Evolutionary conservation across 2,797 vertebrate genomes (phyloP), one percentile per base, ranked within the genome.

Genomic region (Arrhamphus sclerolepis): DNA sequence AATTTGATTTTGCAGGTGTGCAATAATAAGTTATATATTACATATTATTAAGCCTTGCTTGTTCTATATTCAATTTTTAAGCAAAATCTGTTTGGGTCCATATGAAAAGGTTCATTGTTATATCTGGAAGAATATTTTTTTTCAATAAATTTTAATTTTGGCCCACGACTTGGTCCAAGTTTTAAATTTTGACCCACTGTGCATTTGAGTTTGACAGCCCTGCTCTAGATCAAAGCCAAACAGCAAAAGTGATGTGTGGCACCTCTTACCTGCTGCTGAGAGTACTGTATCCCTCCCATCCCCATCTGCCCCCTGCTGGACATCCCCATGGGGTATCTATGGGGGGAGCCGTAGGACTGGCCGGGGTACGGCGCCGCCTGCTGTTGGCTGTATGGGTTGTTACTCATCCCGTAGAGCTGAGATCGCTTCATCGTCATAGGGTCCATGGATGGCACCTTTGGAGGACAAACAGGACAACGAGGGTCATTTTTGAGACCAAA

Each of bases 361-460:
- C 94, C 92, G 0, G 93, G 91, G 74, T 95, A 97, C 0, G 93
- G 89, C 66, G 92, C 93, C 73, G 93, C 94, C 84, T 94, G 95
- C 13, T 94, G 88, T 90, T 96, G 96, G 19, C 94, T 83, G 73
- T 96, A 97, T 5, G 94, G 93, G 81, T 87, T 95, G 87, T 84
- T 93, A 70, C 91, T 89, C 92, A 96, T 93, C 50, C 89, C 91
- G 1, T 96, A 98, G 58, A 97, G 75, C 89, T 96, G 95, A 20
- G 96, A 94, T 49, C 95, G 94, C 90, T 97, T 98, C 94, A 97
- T 95, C 58, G 91, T 91, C 95, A 96, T 94, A 2, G 95, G 92
- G 73, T 97, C 96, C 93, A 96, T 92, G 2, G 95, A 84, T 16
- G 89, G 86, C 82, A 94, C 94, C 96, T 98, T 89, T 34, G 54